Base-by-base conservation (phyloP, 1,140 invertebrate species). In the Phymorhynchus buccinoides region DNA sequence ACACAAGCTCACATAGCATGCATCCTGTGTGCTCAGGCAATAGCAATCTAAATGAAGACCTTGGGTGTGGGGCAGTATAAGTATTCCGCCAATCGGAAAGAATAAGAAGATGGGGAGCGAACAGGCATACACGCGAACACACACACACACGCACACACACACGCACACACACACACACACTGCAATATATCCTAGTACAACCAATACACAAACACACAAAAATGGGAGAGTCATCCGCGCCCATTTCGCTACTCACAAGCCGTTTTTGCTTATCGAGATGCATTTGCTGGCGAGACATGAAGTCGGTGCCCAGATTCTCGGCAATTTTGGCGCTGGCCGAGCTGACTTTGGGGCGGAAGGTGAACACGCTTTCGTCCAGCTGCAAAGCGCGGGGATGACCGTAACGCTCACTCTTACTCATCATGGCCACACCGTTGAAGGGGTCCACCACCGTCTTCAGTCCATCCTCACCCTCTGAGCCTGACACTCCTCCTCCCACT, bases 211-310 rank as follows among this genome's bases (percentile, higher is more conserved):
- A 9, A 71, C 27, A 71, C 12, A 71, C 12, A n/a, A n/a, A 71
- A n/a, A 71, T 71, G 16, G 66, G 48, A 52, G 0, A 18, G 48
- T 52, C 48, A 52, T 0, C 48, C 22, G 12, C 22, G 12, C 12
- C 12, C 48, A 52, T 9, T 2, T 18, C 12, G 22, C 44, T 41
- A 91, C 91, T 92, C 88, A 92, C 91, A 87, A 89, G 82, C 87
- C 88, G 89, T 85, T 88, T 92, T 86, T 92, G 91, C 48, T 88
- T 87, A 73, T 92, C 91, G 48, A 92, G 85, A 88, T 92, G 91
- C 86, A 92, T 89, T 86, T 92, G 90, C 78, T 92, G 91, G 84
- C 91, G 89, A 7, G 90, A 85, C 91, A 92, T 92, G 84, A 92
- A 92, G 86, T 92, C 91, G 44, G 90, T 90, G 7, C 90, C 90